A percentile compares a stretch with the other conserved stretches of the same genome.
Evolutionary conservation across 2,113 vertebrate species (phyloP).

Genomic region (Amblyornis subalaris): DNA sequence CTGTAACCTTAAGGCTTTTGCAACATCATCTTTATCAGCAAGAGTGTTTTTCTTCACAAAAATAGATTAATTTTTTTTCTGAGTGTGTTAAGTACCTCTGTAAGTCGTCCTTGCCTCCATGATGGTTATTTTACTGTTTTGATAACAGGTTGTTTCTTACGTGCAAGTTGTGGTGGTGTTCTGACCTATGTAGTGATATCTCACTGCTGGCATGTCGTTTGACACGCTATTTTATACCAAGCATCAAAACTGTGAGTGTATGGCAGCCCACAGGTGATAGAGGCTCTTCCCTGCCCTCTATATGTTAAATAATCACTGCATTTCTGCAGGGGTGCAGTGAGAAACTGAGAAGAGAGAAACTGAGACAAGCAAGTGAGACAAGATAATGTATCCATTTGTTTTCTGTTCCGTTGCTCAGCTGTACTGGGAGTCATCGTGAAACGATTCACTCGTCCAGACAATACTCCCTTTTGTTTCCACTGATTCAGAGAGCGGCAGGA

Average conservation of each 20-base stretch:
- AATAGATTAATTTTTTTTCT: background rate
- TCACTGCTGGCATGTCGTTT: background rate
- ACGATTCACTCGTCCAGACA: background rate
- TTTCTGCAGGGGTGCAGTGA: background rate
- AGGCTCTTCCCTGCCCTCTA: rapidly evolving
- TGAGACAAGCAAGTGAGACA: background rate
- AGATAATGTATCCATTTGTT: background rate
- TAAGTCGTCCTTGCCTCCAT: background rate
- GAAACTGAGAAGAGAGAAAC: background rate
- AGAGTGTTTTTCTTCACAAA: background rate
- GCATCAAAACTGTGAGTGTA: background rate
- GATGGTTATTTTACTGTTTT: background rate
- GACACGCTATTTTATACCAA: background rate
- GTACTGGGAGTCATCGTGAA: background rate
- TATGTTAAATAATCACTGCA: background rate
- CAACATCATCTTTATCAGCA: background rate
- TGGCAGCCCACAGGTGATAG: rapidly evolving
- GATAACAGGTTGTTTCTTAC: background rate
- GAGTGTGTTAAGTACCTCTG: background rate
- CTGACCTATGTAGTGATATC: background rate
- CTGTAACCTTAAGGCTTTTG: background rate
- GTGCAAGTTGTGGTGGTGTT: background rate
- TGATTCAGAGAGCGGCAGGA: background rate
- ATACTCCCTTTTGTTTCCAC: background rate
- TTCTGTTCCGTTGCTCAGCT: background rate